Conservation (phyloP, 2,888 invertebrate species). For the Leptinotarsa rubiginosa region DNA sequence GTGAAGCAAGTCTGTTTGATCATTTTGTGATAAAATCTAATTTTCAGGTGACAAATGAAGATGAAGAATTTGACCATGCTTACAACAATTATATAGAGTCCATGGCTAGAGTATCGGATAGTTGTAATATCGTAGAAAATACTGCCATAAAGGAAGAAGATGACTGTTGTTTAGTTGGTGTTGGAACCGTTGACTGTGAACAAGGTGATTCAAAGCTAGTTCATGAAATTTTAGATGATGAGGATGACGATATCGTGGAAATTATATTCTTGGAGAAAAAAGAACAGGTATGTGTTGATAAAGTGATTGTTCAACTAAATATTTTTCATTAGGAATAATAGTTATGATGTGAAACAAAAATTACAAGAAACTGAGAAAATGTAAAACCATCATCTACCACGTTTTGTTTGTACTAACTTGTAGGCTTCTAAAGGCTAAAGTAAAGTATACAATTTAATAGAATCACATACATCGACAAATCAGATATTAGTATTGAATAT, state of each 20-base stretch:
- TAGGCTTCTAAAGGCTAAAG: too few relatives aligned
- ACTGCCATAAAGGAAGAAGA: conserved; percentile 38
- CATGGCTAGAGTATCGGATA: conserved; percentile 3
- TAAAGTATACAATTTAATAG: too few relatives aligned
- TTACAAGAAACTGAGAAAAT: too few relatives aligned
- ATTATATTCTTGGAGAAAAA: conserved; percentile 29
- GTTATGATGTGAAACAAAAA: too few relatives aligned
- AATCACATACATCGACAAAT: too few relatives aligned
- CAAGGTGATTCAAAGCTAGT: conserved; percentile 33
- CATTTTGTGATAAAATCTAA: not conserved
- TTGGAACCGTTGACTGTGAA: conserved; percentile 28
- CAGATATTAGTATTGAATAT: too few relatives aligned
- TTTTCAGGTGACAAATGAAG: conserved; percentile 17
- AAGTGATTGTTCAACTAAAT: too few relatives aligned
- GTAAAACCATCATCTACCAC: too few relatives aligned
- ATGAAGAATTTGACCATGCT: conserved; percentile 37
- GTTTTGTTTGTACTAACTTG: too few relatives aligned
- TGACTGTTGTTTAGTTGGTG: conserved; percentile 42
- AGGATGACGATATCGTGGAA: conserved; percentile 43
- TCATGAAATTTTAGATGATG: conserved; percentile 46
- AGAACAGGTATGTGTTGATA: conserved; percentile 24
- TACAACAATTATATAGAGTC: conserved; percentile 31
- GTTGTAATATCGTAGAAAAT: not conserved
- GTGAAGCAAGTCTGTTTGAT: not conserved
- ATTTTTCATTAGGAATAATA: too few relatives aligned